Evolutionary conservation across 2,113 vertebrate genomes (phyloP).

Genomic region (Caracal caracal): DNA sequence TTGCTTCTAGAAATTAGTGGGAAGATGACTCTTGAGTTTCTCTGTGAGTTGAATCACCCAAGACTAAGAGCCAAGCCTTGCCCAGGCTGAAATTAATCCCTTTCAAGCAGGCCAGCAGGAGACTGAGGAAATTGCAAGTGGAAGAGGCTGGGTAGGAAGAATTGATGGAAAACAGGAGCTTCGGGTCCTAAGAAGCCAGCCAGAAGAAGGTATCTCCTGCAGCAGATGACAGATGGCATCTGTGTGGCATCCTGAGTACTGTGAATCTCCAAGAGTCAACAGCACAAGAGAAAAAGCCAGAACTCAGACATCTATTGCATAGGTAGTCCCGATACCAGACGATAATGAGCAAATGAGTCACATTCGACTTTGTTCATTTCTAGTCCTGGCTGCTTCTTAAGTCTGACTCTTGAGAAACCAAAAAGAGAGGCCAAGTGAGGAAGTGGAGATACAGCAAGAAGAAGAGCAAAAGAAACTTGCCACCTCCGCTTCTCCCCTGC

Average conservation of each 20-base stretch:
- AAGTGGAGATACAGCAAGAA: not conserved
- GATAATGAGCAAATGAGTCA: not conserved
- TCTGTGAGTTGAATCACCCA: not conserved
- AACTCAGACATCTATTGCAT: not conserved
- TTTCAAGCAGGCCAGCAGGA: not conserved
- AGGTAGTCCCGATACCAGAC: too few relatives aligned
- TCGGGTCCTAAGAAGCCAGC: not conserved
- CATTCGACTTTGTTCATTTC: not conserved
- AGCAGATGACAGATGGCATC: not conserved
- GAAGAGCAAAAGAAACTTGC: not conserved
- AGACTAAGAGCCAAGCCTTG: not conserved
- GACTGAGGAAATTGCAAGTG: fast-evolving
- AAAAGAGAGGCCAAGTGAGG: not conserved
- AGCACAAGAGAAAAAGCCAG: not conserved
- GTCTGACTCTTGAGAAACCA: not conserved
- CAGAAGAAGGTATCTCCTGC: not conserved
- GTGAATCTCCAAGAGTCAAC: not conserved
- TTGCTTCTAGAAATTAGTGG: not conserved
- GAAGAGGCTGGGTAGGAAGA: not conserved
- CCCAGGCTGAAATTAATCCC: not conserved
- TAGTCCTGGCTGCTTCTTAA: not conserved
- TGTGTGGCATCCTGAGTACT: not conserved
- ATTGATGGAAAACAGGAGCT: not conserved
- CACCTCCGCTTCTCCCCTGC: fast-evolving
- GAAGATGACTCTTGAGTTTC: not conserved